Percentiles rank a stretch among this genome's conserved stretches.
phyloP scores from a whole-genome alignment of 1,140 invertebrate genomes.

The Stenopsyche tienmushanensis region DNA sequence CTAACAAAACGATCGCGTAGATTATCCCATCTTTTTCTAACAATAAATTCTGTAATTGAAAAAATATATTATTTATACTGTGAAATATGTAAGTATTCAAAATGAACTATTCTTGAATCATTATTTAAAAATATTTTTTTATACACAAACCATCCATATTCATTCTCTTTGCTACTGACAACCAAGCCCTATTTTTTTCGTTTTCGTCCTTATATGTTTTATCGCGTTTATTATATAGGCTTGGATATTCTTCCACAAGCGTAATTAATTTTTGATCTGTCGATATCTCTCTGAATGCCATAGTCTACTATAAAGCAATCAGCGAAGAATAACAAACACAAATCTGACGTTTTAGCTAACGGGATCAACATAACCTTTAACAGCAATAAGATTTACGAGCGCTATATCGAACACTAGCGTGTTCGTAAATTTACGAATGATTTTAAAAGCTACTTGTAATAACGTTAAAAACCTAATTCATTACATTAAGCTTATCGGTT shows the following conservation, averaged over 20 bases:
- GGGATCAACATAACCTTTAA: no score
- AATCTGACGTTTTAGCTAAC: no score
- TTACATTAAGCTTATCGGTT: no score
- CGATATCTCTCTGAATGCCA: conserved; percentile 1
- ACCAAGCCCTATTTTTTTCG: not conserved
- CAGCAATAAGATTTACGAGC: no score
- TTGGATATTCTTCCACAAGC: not conserved
- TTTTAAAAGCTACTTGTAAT: no score
- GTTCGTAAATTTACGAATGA: no score
- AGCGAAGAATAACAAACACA: no score
- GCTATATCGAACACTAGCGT: no score
- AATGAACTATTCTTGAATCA: not conserved
- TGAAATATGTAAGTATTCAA: no score
- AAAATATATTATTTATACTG: no score
- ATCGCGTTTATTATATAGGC: not conserved
- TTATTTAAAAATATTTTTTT: not conserved
- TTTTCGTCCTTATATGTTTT: not conserved
- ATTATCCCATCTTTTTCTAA: conserved; percentile 1
- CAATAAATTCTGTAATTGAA: not conserved
- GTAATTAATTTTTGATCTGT: not conserved
- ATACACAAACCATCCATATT: conserved; percentile 1
- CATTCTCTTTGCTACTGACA: not conserved
- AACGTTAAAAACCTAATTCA: no score
- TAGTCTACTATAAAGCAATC: no score
- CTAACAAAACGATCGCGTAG: conserved; percentile 1